Evolutionary conservation across 2,113 vertebrate genomes (phyloP).

Genomic region (Entomyzon cyanotis): DNA sequence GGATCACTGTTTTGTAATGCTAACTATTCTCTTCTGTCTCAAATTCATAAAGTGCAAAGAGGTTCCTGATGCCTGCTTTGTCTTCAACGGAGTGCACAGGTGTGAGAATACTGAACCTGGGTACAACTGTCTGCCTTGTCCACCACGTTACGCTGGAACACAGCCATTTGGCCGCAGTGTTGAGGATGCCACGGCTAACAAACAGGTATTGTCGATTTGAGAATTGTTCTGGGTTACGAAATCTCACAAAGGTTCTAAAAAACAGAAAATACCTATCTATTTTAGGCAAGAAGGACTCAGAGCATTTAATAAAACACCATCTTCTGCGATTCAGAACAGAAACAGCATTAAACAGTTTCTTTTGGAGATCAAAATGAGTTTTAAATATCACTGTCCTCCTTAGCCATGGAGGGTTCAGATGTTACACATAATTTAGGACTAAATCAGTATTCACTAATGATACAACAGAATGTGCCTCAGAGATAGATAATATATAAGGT

Average conservation of each 20-base stretch:
- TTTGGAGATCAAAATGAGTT: neutral
- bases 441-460: neutral
- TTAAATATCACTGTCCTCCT: neutral
- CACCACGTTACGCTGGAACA: conserved; percentile 86
- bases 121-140: conserved; percentile 95
- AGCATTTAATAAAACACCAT: neutral
- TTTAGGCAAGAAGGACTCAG: neutral
- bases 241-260: neutral
- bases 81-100: conserved; percentile 85
- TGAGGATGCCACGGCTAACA: conserved; percentile 88
- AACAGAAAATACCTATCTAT: neutral
- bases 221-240: neutral
- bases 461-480: neutral
- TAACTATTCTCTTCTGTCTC: neutral
- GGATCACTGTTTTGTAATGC: neutral
- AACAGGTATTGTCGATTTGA: conserved; percentile 82
- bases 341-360: neutral
- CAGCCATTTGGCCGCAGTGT: conserved; percentile 91
- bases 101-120: conserved; percentile 95
- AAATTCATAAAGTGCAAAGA: conserved; percentile 80
- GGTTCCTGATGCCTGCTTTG: conserved; percentile 91
- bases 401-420: neutral
- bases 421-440: neutral
- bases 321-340: neutral
- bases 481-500: neutral